phyloP scores from a whole-genome alignment of 2,113 vertebrate genomes.

The Notothenia rossii region DNA sequence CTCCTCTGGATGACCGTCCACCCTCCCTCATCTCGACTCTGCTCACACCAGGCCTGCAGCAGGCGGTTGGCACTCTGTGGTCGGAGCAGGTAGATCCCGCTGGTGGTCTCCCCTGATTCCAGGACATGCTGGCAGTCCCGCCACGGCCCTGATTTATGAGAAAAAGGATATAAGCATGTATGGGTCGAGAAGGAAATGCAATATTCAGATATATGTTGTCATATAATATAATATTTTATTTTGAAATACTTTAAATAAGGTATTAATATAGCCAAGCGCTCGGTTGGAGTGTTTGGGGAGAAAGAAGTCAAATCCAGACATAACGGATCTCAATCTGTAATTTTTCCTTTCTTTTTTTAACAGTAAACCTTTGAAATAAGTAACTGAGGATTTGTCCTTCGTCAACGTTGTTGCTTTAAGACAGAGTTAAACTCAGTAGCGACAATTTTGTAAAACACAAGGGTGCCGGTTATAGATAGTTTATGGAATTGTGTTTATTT shows the following conservation, averaged over 20 bases:
- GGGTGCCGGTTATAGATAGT: accelerated
- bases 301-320: background rate
- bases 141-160: conserved; percentile 86
- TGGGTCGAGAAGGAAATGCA: background rate
- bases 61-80: conserved; percentile 81
- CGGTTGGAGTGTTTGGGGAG: background rate
- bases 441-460: background rate
- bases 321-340: background rate
- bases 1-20: conserved; percentile 93
- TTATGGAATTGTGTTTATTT: conserved; percentile 46
- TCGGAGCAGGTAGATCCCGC: conserved; percentile 87
- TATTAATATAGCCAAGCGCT: background rate
- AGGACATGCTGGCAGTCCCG: conserved; percentile 87
- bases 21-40: conserved; percentile 85
- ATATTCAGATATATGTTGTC: background rate
- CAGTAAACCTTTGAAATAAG: background rate
- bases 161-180: background rate
- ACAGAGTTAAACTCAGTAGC: background rate
- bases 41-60: conserved; percentile 91
- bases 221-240: background rate
- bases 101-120: conserved; percentile 82
- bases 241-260: background rate
- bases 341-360: background rate
- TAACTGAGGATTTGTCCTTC: too few relatives aligned
- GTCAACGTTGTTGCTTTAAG: background rate